Base-by-base conservation (phyloP, 1,140 invertebrate species). In the Solen grandis region DNA sequence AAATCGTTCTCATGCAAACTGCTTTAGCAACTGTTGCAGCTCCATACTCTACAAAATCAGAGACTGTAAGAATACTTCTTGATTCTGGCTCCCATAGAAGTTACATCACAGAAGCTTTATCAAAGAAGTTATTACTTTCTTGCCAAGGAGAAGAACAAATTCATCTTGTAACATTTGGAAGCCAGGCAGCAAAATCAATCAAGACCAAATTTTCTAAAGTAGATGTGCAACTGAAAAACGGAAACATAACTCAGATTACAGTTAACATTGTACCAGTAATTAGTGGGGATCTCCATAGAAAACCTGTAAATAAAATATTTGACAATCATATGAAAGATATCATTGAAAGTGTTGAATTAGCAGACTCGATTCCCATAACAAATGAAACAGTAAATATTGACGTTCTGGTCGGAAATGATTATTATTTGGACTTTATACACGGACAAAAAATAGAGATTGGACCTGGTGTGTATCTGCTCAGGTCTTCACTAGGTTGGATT, bases 231-330 rank as follows among this genome's bases (percentile, higher is more conserved):
- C 8, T 62, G 35, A 66, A 66, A 66, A 25, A 8, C 13, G 19
- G 54, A 4, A 5, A 29, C 14, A 1, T 19, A 8, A 59, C 60
- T n/a, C 5, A n/a, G 3, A 60, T 73, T 1, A 73, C 33, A 27
- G 70, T 55, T 59, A 70, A 70, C n/a, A 70, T 70, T 31, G 68
- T 70, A 2, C 52, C 54, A 1, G 41, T n/a, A 14, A 73, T 73
- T 2, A 38, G 41, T 13, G 70, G 70, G 27, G 31, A 10, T 4
- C 57, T 59, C 41, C 55, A 73, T 25, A 59, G 55, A 22, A 59
- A 60, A 13, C 70, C 68, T 55, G 25, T 55, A n/a, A n/a, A 16
- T n/a, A 59, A 22, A 16, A 1, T 2, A 19, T 35, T 19, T 29
- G 36, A 55, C 29, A 55, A 55, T 2, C 55, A 54, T 16, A 13